These are phyloP conservation scores for Smittia aterrima DNA, from an alignment of 2,888 invertebrate species.

Conservation along the genomic window DNA sequence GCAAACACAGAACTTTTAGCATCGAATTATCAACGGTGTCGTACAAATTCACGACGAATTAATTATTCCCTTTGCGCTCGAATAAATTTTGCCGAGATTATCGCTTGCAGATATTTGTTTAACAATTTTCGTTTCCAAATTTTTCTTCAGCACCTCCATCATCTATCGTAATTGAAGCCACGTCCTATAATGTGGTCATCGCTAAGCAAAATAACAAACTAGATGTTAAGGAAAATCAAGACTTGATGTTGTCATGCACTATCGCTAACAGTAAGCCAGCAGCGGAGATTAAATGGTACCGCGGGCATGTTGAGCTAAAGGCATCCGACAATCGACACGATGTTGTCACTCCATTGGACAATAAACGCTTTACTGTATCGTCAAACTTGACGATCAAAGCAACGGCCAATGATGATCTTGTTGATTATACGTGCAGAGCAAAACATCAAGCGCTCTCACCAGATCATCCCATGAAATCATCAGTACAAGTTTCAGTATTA, in stretches of 20 bases:
- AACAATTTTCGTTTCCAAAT: not conserved
- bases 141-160: conserved; percentile 79
- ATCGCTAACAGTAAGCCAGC: conserved; percentile 86
- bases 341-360: conserved; percentile 58
- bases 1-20: not conserved
- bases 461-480: conserved; percentile 76
- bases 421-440: conserved; percentile 87
- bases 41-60: not conserved
- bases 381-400: conserved; percentile 71
- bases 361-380: conserved; percentile 59
- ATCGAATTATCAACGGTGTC: conserved; percentile 5
- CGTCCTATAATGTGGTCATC: conserved; percentile 55
- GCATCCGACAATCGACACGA: conserved; percentile 63
- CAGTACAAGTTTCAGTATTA: conserved; percentile 81
- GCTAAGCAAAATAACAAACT: conserved; percentile 63
- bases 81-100: conserved; percentile 28
- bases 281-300: conserved; percentile 85
- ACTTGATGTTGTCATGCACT: conserved; percentile 75
- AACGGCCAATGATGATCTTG: conserved; percentile 82
- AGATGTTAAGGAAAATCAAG: conserved; percentile 76
- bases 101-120: not conserved
- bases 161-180: conserved; percentile 79
- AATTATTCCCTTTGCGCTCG: conserved; percentile 1
- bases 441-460: conserved; percentile 78
- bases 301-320: conserved; percentile 80